Evolutionary conservation across 2,888 invertebrate species (phyloP), one percentile per base, ranked within the genome.

Genomic region (Homarus gammarus): DNA sequence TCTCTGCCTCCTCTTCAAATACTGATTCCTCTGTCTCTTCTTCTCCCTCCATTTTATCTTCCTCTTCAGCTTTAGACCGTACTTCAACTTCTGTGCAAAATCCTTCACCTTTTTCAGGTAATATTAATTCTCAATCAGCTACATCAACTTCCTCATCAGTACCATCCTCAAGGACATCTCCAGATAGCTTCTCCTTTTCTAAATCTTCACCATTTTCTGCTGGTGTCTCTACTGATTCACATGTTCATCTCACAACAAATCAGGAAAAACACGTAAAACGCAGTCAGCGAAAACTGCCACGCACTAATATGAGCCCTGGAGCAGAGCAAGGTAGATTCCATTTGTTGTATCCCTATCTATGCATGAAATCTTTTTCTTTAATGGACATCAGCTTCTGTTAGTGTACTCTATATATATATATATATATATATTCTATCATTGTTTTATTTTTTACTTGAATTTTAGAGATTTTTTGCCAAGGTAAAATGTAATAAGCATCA

Each of bases 241-340:
- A 61, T 51, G 27, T 33, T 27, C 64, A 51, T 38, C 72, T 40
- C 61, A 27, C 84, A 31, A 31, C 56, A 44, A 72, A 51, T 61
- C 51, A 44, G 38, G 72, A 75, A 51, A 84, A 61, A 61, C 51
- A 49, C 40, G 36, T 33, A 51, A 84, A 84, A 61, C 75, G 72
- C 84, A 84, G 61, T 33, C 33, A 51, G 31, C 75, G 84, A 72
- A 84, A 84, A 31, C 61, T 84, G 31, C 84, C 75, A 12, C 84
- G 84, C 72, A 75, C 75, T 72, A 61, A 73, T 33, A 64, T 84
- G 61, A 72, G 61, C 61, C n/a, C 22, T 44, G 40, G 36, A 84
- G 56, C 68, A 33, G 33, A 56, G 56, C 68, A 38, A 75, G 75
- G 84, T 40, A 64, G 31, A 72, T 51, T 51, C 5, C n/a, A 0